Evolutionary conservation across 2,888 invertebrate genomes (phyloP), one percentile per base, ranked within the genome.

Genomic region (Aphelenchoides bicaudatus): DNA sequence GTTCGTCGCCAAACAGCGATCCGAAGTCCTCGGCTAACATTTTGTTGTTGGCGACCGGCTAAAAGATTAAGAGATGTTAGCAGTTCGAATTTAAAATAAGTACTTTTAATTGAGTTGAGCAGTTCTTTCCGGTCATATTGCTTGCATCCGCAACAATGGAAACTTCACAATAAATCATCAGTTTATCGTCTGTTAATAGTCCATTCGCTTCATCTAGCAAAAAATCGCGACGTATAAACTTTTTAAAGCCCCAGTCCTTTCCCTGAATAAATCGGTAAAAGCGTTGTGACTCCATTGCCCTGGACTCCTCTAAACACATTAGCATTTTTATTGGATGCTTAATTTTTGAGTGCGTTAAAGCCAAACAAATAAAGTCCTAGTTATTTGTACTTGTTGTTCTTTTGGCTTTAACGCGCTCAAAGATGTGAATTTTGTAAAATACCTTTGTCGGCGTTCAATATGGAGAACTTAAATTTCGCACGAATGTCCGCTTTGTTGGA

Each of bases 171-270:
- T 59, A 67, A 16, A 98, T 93, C 81, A 96, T 96, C 81, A 98
- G 85, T 84, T 94, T 93, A 82, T 98, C 98, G 82, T 99, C 96
- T 19, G 98, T 96, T 77, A 98, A 84, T 47, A 98, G 86, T 73
- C 98, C 98, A 81, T 98, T 99, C 62, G 91, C 90, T 84, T 98
- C 98, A 82, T 98, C 98, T 81, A 98, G 84, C 66, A 99, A 86
- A 83, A 98, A 98, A 83, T 99, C 98, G 83, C 98, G 86, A 79
- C 96, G 86, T 71, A 98, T 98, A 82, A 98, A 98, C 83, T 98
- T 99, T 84, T 99, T 99, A 85, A 98, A 98, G 61, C 98, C 98
- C 98, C 98, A 98, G 85, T 98, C 98, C 84, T 99, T 98, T 75
- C 98, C 98, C 84, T 98, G 96, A 65, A 98, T 96, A 83, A 98